Conservation (phyloP, 2,113 vertebrate species). For the Alethe diademata region DNA sequence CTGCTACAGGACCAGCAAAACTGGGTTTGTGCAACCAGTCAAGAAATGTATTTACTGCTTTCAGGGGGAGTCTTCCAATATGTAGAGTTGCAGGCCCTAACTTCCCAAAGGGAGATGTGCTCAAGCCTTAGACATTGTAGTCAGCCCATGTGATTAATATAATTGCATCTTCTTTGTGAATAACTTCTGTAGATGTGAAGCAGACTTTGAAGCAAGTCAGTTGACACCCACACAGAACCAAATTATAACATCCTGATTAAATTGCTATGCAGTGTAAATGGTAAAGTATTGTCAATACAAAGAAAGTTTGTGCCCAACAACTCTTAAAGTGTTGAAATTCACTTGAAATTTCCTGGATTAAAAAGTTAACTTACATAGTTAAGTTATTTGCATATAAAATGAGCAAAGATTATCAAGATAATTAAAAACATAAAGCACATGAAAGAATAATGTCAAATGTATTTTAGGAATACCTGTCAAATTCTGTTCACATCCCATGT, state of each 20-base stretch:
- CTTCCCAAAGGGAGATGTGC: not conserved
- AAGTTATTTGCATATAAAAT: not conserved
- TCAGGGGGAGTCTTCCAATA: not conserved
- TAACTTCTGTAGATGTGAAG: not conserved
- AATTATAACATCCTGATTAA: constrained; percentile 27
- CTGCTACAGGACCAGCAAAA: not conserved
- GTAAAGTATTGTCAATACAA: not conserved
- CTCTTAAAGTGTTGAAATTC: not conserved
- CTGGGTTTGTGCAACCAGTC: not conserved
- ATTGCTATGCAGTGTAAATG: not conserved
- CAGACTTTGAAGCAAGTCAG: constrained; percentile 17
- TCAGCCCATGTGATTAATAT: not conserved
- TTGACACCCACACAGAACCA: constrained; percentile 1
- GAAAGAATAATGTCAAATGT: not conserved
- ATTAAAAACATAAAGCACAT: not conserved
- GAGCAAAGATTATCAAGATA: not conserved
- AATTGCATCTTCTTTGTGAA: constrained; percentile 18
- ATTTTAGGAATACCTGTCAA: not conserved
- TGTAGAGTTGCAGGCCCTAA: not conserved
- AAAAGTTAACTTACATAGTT: not conserved
- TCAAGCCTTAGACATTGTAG: not conserved
- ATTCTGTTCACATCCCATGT: not conserved
- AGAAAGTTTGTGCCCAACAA: not conserved
- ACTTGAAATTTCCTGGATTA: not conserved
- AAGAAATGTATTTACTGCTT: not conserved